phyloP scores from a whole-genome alignment of 37 sponge, comb jelly and placozoan species.

The Dysidea cf. avara region DNA sequence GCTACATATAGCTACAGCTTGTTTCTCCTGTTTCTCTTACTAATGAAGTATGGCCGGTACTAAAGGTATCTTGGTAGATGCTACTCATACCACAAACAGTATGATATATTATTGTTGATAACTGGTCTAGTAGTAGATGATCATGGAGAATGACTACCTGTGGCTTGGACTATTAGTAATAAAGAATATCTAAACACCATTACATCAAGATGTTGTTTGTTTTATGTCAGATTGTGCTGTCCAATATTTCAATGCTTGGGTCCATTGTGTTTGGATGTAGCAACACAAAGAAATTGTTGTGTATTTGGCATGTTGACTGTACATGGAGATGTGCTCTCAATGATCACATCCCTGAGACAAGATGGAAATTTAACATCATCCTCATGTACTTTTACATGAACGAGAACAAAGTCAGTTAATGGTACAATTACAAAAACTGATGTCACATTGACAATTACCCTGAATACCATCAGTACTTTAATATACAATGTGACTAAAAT shows the following conservation, averaged over 20 bases:
- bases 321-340: slow-evolving; percentile 44
- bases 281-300: slow-evolving; percentile 35
- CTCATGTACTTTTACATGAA: no score
- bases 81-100: slow-evolving; percentile 35
- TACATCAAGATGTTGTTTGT: slow-evolving; percentile 17
- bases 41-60: no score
- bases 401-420: no score
- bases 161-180: slow-evolving; percentile 39
- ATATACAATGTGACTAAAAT: slow-evolving; percentile 18
- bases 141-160: slow-evolving; percentile 60
- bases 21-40: no score
- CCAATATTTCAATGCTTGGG: slow-evolving; percentile 61
- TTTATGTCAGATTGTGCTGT: slow-evolving; percentile 61
- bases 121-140: slow-evolving; percentile 64
- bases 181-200: slow-evolving; percentile 31
- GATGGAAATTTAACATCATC: no score
- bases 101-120: slow-evolving; percentile 25
- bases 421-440: no score
- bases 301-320: slow-evolving; percentile 62
- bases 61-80: slow-evolving; percentile 31
- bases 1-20: no score
- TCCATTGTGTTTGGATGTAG: slow-evolving; percentile 27
- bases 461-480: no score
- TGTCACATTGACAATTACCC: no score
- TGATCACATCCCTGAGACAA: neutral